These are phyloP conservation scores for Bucorvus abyssinicus DNA, from an alignment of 2,797 vertebrate species.

Conservation along the genomic window DNA sequence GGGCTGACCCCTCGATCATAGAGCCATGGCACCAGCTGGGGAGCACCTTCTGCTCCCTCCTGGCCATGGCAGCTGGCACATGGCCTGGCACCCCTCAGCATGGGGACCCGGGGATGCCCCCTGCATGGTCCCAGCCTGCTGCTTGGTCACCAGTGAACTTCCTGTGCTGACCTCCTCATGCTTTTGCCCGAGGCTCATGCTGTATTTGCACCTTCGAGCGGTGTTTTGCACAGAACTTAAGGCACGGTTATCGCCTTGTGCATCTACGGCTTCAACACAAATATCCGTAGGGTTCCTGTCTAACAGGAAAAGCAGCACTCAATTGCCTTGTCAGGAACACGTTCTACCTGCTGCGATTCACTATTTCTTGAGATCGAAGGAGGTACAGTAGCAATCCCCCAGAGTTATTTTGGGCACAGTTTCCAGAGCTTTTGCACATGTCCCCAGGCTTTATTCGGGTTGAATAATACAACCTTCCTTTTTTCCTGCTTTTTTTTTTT, in stretches of 20 bases:
- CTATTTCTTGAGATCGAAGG: not conserved
- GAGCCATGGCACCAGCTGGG: not conserved
- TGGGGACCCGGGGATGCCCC: not conserved
- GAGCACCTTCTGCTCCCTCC: not conserved
- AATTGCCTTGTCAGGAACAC: not conserved
- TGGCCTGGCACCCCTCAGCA: not conserved
- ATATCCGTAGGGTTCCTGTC: not conserved
- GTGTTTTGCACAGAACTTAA: not conserved
- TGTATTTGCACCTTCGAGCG: not conserved
- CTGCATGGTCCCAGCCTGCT: not conserved
- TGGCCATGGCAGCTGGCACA: not conserved
- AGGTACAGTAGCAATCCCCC: not conserved
- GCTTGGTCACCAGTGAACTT: not conserved
- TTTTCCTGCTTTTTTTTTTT: not conserved
- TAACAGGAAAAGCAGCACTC: not conserved
- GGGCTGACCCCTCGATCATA: not conserved
- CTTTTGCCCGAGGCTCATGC: not conserved
- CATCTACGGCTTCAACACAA: not conserved
- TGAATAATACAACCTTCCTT: not conserved
- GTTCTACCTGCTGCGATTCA: not conserved
- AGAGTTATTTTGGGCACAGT: not conserved
- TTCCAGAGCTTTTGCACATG: slow-evolving; percentile 40
- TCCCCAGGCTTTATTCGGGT: not conserved
- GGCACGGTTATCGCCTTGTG: not conserved
- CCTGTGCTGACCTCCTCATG: not conserved